These are phyloP conservation scores for Manis crassicaudata DNA, from an alignment of 2,797 vertebrate genomes.

Conservation along the genomic window DNA sequence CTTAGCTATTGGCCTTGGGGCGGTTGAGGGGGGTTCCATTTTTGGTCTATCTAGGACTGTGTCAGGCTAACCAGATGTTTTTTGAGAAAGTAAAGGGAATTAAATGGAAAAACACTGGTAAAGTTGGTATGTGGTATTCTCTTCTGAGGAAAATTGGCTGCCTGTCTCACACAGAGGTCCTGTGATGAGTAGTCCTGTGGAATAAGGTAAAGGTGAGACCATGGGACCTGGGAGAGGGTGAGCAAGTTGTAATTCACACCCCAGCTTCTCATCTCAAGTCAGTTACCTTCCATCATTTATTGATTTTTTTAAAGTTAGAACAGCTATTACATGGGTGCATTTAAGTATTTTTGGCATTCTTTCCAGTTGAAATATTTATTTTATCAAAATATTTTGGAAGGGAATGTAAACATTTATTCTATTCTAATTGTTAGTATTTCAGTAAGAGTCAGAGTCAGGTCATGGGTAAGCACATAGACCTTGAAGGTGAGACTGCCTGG, in stretches of 20 bases:
- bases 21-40: not conserved
- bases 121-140: not conserved
- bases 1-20: not conserved
- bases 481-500: not conserved
- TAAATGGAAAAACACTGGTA: not conserved
- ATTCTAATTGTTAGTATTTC: conserved; percentile 31
- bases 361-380: conserved; percentile 60
- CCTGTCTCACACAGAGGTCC: not conserved
- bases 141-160: not conserved
- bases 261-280: not conserved
- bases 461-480: not conserved
- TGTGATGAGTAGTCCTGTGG: fast-evolving
- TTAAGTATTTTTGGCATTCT: conserved; percentile 35
- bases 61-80: not conserved
- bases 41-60: not conserved
- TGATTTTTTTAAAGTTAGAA: not conserved
- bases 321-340: not conserved
- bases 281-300: not conserved
- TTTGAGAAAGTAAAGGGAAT: not conserved
- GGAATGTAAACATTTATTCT: conserved; percentile 49
- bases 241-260: not conserved
- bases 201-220: not conserved
- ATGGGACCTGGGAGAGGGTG: too few relatives aligned
- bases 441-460: not conserved
- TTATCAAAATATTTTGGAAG: conserved; percentile 51